Base-by-base conservation (phyloP, 2,888 invertebrate species). In the Craniophora ligustri region DNA sequence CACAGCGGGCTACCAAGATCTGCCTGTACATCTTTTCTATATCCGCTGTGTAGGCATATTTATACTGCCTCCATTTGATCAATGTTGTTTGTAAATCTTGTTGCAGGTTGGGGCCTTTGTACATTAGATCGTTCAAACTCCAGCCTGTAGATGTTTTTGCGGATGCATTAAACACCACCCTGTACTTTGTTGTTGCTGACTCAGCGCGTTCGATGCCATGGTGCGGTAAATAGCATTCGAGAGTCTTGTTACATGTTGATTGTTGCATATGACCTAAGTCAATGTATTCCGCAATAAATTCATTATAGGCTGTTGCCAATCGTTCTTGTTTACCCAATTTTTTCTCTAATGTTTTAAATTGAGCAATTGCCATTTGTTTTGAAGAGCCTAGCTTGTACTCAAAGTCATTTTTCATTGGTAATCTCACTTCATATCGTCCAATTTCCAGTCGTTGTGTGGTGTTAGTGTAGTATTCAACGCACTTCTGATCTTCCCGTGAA, bases 371-470 rank as follows among this genome's bases (percentile, higher is more conserved):
- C 16, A 41, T 34, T 4, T 26, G 39, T n/a, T 41, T 49, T 6
- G 48, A 49, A 0, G 39, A 32, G 0, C 34, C 47, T 6, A 41
- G n/a, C 13, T 35, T 41, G 26, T 7, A 0, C 2, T 35, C 34
- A 2, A 23, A 5, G 2, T 31, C 21, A 16, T 15, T 15, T 15
- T 32, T 47, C 31, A 39, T 11, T 10, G 39, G 39, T 11, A 47
- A 10, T 19, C 34, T 26, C 7, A 49, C 49, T 35, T 41, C 49
- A n/a, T 49, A 41, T 15, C 13, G 18, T 8, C 48, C 48, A 8
- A 10, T 41, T 14, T 14, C 4, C 1, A 49, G 16, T 7, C 36
- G 42, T 30, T 30, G 8, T 3, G 50, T 50, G 1, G 50, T 36
- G 7, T 50, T 16, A 0, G n/a, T 1, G 30, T 31, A 44, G 7